Evolutionary conservation across 2,797 vertebrate species (phyloP), one percentile per base, ranked within the genome.

Genomic region (Clarias pachynema): DNA sequence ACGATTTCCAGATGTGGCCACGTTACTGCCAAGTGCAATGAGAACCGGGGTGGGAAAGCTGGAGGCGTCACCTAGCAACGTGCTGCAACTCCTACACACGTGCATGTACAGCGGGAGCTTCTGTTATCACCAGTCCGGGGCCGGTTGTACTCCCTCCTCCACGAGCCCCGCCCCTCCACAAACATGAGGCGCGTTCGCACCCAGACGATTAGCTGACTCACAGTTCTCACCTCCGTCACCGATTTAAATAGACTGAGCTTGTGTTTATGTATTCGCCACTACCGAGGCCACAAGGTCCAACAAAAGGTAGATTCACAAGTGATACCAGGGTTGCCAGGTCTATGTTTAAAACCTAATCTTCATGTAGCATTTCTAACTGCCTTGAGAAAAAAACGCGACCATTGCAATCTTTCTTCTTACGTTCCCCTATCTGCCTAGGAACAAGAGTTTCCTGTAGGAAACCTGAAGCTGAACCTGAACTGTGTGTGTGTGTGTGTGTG

Each of bases 21-120:
- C 0, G 20, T 0, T 40, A 0, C 40, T 87, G 90, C 90, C 92
- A 92, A 91, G 83, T 75, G 53, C 57, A 83, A 81, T 86, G 79
- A 77, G 90, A 40, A 85, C 59, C 60, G 83, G 84, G 34, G 84
- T 94, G 94, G 93, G 93, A 94, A 94, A 93, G 37, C 86, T 68
- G 93, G 91, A 90, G 92, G 92, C 26, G 92, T 93, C 60, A 79
- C 91, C 90, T 87, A 82, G 90, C 89, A 91, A 91, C 88, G 81
- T 73, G 85, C 83, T 63, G 84, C 86, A 86, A 91, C 86, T 86
- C 85, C 34, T 49, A 63, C 49, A 29, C 24, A 29, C 31, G 26
- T 68, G 53, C 65, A 57, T 34, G 79, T 49, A 34, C 2, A 29
- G 31, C 5, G 20, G 8, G 18, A 66, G n/a, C 57, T 57, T 68